These are phyloP conservation scores for Poicephalus gulielmi DNA, from an alignment of 2,113 vertebrate species.

Conservation along the genomic window DNA sequence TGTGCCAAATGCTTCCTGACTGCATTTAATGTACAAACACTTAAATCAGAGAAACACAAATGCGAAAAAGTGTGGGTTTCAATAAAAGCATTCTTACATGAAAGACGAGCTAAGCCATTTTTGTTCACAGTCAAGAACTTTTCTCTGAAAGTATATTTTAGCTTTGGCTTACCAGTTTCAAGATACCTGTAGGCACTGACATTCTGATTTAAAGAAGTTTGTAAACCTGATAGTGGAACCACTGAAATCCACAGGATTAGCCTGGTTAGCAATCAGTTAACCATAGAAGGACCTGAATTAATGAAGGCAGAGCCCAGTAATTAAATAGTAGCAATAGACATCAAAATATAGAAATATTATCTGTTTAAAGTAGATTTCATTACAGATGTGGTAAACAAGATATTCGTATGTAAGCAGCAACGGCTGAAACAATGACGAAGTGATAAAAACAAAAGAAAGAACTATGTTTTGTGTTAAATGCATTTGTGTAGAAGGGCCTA, in stretches of 20 bases:
- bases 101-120: not conserved
- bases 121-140: not conserved
- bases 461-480: not conserved
- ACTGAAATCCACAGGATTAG: not conserved
- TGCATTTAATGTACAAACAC: not conserved
- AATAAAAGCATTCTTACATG: not conserved
- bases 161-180: not conserved
- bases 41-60: not conserved
- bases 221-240: not conserved
- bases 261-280: not conserved
- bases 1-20: not conserved
- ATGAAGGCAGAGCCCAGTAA: not conserved
- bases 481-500: not conserved
- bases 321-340: not conserved
- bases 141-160: not conserved
- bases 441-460: not conserved
- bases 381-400: not conserved
- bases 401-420: not conserved
- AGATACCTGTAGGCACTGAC: not conserved
- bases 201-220: not conserved
- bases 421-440: not conserved
- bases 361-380: not conserved
- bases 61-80: not conserved
- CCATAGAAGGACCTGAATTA: not conserved
- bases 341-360: not conserved